Evolutionary conservation across 1,140 invertebrate species (phyloP), one percentile per base, ranked within the genome.

Genomic region (Drosophila busckii): DNA sequence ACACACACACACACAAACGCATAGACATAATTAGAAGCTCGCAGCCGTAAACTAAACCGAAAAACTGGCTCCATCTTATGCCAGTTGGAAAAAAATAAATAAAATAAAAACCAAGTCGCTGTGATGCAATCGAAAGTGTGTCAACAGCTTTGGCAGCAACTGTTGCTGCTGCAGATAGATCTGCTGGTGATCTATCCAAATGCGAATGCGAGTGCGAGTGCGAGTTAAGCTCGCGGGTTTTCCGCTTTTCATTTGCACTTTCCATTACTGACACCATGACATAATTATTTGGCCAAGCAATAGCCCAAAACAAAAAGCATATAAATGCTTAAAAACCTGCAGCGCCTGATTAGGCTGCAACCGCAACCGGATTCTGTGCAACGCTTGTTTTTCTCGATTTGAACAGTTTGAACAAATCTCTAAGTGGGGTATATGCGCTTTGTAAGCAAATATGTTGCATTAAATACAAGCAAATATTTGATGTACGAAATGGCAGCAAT

Each of bases 221-320:
- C 4, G 4, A 48, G 12, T 45, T 13, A 5, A 5, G 2, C 23
- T 45, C 63, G 52, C 59, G 34, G 63, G 73, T 82, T 80, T 80
- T 68, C 71, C 62, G 69, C 64, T 73, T 82, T 80, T 80, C 63
- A 69, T 82, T 82, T 82, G 64, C 64, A 82, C 73, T 82, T 82
- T 80, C 75, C 69, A 73, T 56, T 75, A 69, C 64, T 80, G 73
- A 82, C 73, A 80, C 73, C 75, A 80, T 80, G 75, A 80, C 73
- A 80, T 82, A 80, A 80, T 80, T 80, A 82, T 69, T 61, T 53
- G 12, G 49, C 32, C 26, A 64, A 23, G 34, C 38, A 62, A 35
- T 25, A 22, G 26, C 25, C 37, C 34, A 34, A 17, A 32, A 23
- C 1, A 7, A 35, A 35, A 26, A 10, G 15, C 13, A 20, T n/a